Evolutionary conservation across 2,888 invertebrate genomes (phyloP), one percentile per base, ranked within the genome.

Genomic region (Beris morrisii): DNA sequence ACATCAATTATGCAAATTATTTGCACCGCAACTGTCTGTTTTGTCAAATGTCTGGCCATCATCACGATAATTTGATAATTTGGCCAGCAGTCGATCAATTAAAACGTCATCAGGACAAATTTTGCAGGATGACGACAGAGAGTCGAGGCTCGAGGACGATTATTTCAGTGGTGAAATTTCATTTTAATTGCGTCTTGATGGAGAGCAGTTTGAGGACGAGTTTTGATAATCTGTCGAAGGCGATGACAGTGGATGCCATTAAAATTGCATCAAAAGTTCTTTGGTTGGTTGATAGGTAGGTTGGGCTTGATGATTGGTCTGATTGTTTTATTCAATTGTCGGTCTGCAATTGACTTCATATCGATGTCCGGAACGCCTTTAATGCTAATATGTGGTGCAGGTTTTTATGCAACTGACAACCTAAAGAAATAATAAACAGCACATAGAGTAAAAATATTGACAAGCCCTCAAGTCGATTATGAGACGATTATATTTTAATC

Each of bases 1-100:
- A 66, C 66, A 46, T 53, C 68, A 53, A 68, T 68, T 68, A 68
- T 68, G 68, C 68, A 68, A 68, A 68, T 68, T 65, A 28, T 66
- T 66, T 57, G 68, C 66, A 58, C 52, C 66, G 38, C 68, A 63
- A 63, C 68, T 66, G 65, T 45, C 58, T 48, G 32, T 48, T 48
- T 38, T 13, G 52, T 48, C 28, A 44, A 46, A 28, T 43, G 50
- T 57, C 67, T 58, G 53, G 44, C 64, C 50, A 22, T 53, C 44
- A 50, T 32, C 44, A 65, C 38, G 63, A 45, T 58, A 53, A 66
- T 63, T 66, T 63, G 61, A 61, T 50, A 43, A 65, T 30, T 65
- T 55, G 22, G 52, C 45, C 32, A 57, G 64, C 45, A 50, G 53
- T 43, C 50, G 58, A 68, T 66, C 66, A 68, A 68, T 68, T 68